phyloP scores from a whole-genome alignment of 2,888 invertebrate species.

The Colostygia pectinataria region DNA sequence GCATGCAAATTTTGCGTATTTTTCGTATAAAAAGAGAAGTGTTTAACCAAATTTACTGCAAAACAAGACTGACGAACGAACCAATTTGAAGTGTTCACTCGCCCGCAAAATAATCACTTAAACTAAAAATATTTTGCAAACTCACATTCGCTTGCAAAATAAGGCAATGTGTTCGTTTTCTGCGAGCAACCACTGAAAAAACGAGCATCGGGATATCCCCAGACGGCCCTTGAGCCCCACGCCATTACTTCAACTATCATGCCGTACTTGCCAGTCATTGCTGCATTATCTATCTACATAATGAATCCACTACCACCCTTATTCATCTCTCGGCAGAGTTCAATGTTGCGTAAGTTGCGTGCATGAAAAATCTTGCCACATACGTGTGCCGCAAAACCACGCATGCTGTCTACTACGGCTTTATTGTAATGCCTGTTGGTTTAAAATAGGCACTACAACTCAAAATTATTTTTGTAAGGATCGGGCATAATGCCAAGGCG shows the following conservation, averaged over 20 bases:
- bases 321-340: neutral
- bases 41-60: conserved; percentile 4
- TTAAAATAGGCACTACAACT: neutral
- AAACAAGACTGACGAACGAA: conserved; percentile 13
- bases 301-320: conserved; percentile 4
- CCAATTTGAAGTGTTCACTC: conserved; percentile 6
- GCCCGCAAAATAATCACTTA: conserved; percentile 20
- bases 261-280: conserved; percentile 36
- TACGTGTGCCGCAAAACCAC: conserved; percentile 8
- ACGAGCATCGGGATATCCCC: conserved; percentile 40
- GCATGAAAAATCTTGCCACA: conserved; percentile 14
- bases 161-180: conserved; percentile 13
- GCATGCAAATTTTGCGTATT: too few species aligned
- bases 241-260: conserved; percentile 45
- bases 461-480: conserved; percentile 12
- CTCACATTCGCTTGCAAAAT: conserved; percentile 19
- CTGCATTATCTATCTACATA: conserved; percentile 30
- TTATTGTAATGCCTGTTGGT: conserved; percentile 15
- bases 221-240: conserved; percentile 43
- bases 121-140: conserved; percentile 14
- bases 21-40: too few species aligned
- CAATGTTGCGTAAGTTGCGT: conserved; percentile 7
- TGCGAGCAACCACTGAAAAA: conserved; percentile 18
- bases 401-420: conserved; percentile 5
- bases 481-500: conserved; percentile 46